A percentile compares a stretch with the other conserved stretches of the same genome.
Evolutionary conservation across 1,140 invertebrate genomes (phyloP).

Genomic region (Nomia melanderi): DNA sequence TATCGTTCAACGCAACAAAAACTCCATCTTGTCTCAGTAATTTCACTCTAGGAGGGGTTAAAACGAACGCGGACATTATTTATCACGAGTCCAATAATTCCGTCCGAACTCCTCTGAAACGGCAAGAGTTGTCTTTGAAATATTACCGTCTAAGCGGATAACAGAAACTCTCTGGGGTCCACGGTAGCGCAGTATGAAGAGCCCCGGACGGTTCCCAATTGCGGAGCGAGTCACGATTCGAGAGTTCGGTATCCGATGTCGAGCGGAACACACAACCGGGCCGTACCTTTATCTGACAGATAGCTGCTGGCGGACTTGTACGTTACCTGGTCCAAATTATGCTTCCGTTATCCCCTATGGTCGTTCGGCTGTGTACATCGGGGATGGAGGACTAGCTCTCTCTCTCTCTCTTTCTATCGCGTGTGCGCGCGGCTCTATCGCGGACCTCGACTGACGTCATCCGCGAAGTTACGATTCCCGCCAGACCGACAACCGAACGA

Average conservation of each 20-base stretch:
- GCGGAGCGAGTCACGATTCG: not conserved
- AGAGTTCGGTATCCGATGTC: conserved; percentile 28
- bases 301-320: conserved; percentile 58
- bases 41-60: no score
- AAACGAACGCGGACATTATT: no score
- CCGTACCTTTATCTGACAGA: conserved; percentile 64
- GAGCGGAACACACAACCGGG: conserved; percentile 40
- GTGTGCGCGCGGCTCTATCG: conserved; percentile 26
- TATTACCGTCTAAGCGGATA: not conserved
- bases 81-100: not conserved
- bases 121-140: conserved; percentile 2
- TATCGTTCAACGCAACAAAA: no score
- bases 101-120: not conserved
- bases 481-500: not conserved
- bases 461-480: conserved; percentile 46
- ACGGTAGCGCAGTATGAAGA: not conserved
- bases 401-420: no score
- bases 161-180: not conserved
- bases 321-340: conserved; percentile 63
- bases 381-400: no score
- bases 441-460: conserved; percentile 27
- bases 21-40: no score
- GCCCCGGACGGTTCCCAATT: not conserved
- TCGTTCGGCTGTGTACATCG: conserved; percentile 16
- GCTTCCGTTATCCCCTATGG: conserved; percentile 38